These are phyloP conservation scores for Eupithecia tripunctaria DNA, from an alignment of 2,888 invertebrate species.

Conservation along the genomic window DNA sequence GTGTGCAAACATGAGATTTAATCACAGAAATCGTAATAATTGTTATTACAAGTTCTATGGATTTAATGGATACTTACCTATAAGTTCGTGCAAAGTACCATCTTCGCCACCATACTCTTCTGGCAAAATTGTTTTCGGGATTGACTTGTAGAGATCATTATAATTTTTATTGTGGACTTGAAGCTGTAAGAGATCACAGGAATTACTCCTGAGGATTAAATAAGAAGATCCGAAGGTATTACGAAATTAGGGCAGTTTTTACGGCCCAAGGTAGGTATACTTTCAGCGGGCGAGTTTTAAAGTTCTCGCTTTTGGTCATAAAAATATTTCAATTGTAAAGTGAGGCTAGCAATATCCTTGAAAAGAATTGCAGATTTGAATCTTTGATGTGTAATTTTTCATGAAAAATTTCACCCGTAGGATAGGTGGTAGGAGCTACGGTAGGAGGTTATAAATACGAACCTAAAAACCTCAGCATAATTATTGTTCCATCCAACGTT, in stretches of 20 bases:
- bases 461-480: no score
- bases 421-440: no score
- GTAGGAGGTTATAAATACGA: no score
- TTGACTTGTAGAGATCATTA: conserved; percentile 72
- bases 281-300: conserved; percentile 26
- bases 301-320: conserved; percentile 27
- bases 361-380: conserved; percentile 13
- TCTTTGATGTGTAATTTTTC: conserved; percentile 6
- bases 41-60: not conserved
- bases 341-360: conserved; percentile 7
- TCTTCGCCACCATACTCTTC: conserved; percentile 84
- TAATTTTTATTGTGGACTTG: conserved; percentile 78
- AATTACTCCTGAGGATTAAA: conserved; percentile 15
- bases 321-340: conserved; percentile 29
- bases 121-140: conserved; percentile 81
- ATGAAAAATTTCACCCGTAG: not conserved
- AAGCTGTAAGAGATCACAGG: conserved; percentile 64
- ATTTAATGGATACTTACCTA: conserved; percentile 60
- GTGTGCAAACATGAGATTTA: no score
- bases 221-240: conserved; percentile 27
- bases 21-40: no score
- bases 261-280: conserved; percentile 21
- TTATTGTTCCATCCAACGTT: no score
- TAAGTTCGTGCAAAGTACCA: conserved; percentile 76
- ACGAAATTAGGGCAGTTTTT: conserved; percentile 29